phyloP scores from a whole-genome alignment of 2,113 vertebrate species.

The Lates calcarifer region DNA sequence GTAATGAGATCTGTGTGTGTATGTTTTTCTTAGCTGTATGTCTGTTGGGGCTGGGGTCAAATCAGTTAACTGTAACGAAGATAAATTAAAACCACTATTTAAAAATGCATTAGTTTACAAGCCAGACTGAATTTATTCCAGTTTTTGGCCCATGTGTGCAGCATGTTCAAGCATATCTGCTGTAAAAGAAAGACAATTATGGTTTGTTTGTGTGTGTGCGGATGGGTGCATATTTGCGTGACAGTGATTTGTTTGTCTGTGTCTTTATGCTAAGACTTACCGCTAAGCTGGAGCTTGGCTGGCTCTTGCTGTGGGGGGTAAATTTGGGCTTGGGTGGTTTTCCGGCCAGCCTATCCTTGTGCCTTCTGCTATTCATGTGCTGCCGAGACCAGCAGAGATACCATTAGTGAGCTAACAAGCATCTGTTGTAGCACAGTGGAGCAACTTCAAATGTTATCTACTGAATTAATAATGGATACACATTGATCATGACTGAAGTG shows the following conservation, averaged over 20 bases:
- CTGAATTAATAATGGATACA: constrained; percentile 68
- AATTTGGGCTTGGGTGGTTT: constrained; percentile 95
- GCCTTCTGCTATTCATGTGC: constrained; percentile 98
- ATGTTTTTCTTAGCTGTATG: constrained; percentile 27
- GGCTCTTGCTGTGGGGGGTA: constrained; percentile 94
- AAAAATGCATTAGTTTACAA: constrained; percentile 60
- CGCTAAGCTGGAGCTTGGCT: constrained; percentile 90
- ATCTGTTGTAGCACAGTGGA: constrained; percentile 60
- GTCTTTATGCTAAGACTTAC: constrained; percentile 83
- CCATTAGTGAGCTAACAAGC: constrained; percentile 63
- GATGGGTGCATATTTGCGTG: constrained; percentile 29
- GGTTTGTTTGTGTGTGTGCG: constrained; percentile 34
- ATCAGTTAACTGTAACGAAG: constrained; percentile 43
- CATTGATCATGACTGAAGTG: constrained; percentile 47
- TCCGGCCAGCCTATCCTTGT: constrained; percentile 96
- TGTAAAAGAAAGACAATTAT: constrained; percentile 55
- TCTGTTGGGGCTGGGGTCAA: constrained; percentile 45
- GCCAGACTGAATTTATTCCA: constrained; percentile 46
- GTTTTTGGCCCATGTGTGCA: constrained; percentile 30
- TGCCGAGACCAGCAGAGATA: constrained; percentile 73
- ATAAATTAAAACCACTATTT: constrained; percentile 46
- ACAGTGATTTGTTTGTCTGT: constrained; percentile 57
- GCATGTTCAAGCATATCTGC: constrained; percentile 48
- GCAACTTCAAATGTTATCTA: constrained; percentile 63
- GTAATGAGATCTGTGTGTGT: constrained; percentile 39